Evolutionary conservation across 2,888 invertebrate genomes (phyloP).

Genomic region (Macaria notata): DNA sequence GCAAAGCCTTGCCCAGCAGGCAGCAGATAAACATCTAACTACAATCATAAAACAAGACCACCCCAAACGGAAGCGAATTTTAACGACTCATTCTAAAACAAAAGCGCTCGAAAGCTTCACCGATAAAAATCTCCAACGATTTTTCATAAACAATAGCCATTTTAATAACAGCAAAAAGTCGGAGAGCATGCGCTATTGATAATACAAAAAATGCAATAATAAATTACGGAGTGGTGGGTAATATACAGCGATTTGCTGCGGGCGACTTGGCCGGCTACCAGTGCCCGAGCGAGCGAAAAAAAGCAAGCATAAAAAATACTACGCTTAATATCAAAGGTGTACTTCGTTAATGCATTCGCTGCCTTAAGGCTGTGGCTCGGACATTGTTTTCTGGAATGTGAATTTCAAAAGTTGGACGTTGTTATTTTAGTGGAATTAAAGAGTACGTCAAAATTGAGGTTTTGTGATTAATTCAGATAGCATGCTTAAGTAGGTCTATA

Average conservation of each 20-base stretch:
- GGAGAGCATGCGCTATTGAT: conserved; percentile 76
- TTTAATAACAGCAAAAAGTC: conserved; percentile 76
- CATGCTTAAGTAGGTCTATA: too few relatives aligned
- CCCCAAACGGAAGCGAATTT: conserved; percentile 21
- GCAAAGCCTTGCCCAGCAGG: conserved; percentile 11
- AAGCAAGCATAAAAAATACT: conserved; percentile 67
- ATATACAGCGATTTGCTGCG: conserved; percentile 79
- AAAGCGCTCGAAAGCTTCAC: conserved; percentile 52
- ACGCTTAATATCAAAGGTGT: conserved; percentile 81
- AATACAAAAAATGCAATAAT: conserved; percentile 81
- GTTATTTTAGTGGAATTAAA: conserved; percentile 28
- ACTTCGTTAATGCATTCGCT: conserved; percentile 79
- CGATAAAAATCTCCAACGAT: conserved; percentile 72
- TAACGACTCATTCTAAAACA: conserved; percentile 42
- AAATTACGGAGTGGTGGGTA: conserved; percentile 77
- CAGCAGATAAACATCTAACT: conserved; percentile 13
- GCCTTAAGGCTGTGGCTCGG: conserved; percentile 72
- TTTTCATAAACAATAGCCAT: conserved; percentile 81
- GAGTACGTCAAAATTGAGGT: too few relatives aligned
- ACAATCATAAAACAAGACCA: conserved; percentile 19
- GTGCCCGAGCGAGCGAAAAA: conserved; percentile 52
- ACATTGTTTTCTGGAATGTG: conserved; percentile 81
- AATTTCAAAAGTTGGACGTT: conserved; percentile 57
- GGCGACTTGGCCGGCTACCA: conserved; percentile 78
- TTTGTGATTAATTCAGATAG: too few relatives aligned